Base-by-base conservation (phyloP, 2,797 vertebrate genomes). In the Alouatta caraya region DNA sequence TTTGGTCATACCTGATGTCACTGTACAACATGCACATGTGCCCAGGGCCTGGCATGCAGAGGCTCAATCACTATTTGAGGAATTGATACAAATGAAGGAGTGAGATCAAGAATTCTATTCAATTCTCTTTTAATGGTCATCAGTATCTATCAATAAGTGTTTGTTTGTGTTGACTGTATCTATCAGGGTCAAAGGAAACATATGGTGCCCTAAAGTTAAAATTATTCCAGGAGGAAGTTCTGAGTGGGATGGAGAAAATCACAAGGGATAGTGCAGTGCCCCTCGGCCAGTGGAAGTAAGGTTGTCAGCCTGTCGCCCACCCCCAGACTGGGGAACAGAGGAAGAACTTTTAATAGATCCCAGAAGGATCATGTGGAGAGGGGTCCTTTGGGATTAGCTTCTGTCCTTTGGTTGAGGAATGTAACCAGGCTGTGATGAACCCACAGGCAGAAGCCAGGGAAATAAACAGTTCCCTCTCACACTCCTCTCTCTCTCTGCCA, bases 101-200 rank as follows among this genome's bases (percentile, higher is more conserved):
- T 24, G 52, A 73, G 57, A 59, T 91, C 37, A 78, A 88, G 21
- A 93, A 59, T 52, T 55, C 70, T 26, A 73, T 30, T 39, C 21
- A 86, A 87, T 55, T 86, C 75, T 84, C 76, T 64, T 83, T 90
- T 19, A 84, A 48, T 24, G 82, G 44, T 82, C 39, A 57, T 24
- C 28, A 37, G 1, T 79, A 61, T 70, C 26, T 61, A 84, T 59
- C 52, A n/a, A 50, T 81, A 73, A 57, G n/a, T 39, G 28, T 59
- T 76, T 78, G 57, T 55, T 87, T 79, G 46, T 39, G 50, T 78
- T 46, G 67, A 78, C 52, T 83, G 3, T 21, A 24, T 86, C 37
- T 10, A 8, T 59, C 28, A 91, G 75, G 8, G 44, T 33, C 11
- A 37, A 88, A 85, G 70, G 88, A 91, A 86, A 80, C 39, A 70